Conservation (phyloP, 92 coral and sea anemone species). For the Anthopleura xanthogrammica region DNA sequence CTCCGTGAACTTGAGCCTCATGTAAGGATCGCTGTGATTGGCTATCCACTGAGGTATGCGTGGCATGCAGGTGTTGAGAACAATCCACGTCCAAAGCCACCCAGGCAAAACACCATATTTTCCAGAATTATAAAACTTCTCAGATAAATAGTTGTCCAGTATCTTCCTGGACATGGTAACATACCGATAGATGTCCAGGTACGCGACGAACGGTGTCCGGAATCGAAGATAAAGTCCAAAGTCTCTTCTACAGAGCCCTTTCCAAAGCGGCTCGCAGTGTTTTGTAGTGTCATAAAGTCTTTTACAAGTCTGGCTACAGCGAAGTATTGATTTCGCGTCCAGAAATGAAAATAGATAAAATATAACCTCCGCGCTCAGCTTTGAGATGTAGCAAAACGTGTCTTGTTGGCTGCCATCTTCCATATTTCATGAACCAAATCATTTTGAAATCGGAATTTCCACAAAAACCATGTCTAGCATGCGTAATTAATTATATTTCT, state of each 20-base stretch:
- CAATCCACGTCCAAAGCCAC: slow-evolving; percentile 98
- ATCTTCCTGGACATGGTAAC: slow-evolving; percentile 76
- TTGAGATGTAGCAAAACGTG: slow-evolving; percentile 36
- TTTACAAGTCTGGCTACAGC: slow-evolving; percentile 68
- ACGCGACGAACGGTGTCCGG: slow-evolving; percentile 65
- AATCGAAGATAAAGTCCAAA: slow-evolving; percentile 64
- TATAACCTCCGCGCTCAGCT: slow-evolving; percentile 77
- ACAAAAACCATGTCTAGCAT: neutral
- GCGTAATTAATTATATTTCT: neutral
- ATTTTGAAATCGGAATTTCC: neutral
- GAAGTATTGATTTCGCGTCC: slow-evolving; percentile 62
- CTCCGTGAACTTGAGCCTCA: slow-evolving; percentile 82
- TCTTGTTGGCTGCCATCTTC: slow-evolving; percentile 38
- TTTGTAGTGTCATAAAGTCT: slow-evolving; percentile 58
- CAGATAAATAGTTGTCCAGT: slow-evolving; percentile 73
- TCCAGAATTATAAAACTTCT: slow-evolving; percentile 70
- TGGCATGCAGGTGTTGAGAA: slow-evolving; percentile 84
- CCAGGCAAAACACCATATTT: slow-evolving; percentile 89
- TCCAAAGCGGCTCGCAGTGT: slow-evolving; percentile 82
- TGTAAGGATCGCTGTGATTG: slow-evolving; percentile 80
- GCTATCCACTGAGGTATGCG: slow-evolving; percentile 86
- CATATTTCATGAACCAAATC: neutral
- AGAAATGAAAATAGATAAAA: slow-evolving; percentile 53
- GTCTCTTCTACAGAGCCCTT: slow-evolving; percentile 69
- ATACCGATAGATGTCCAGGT: slow-evolving; percentile 72